Conservation (phyloP, 2,888 invertebrate genomes). For the Serrognathus titanus region DNA sequence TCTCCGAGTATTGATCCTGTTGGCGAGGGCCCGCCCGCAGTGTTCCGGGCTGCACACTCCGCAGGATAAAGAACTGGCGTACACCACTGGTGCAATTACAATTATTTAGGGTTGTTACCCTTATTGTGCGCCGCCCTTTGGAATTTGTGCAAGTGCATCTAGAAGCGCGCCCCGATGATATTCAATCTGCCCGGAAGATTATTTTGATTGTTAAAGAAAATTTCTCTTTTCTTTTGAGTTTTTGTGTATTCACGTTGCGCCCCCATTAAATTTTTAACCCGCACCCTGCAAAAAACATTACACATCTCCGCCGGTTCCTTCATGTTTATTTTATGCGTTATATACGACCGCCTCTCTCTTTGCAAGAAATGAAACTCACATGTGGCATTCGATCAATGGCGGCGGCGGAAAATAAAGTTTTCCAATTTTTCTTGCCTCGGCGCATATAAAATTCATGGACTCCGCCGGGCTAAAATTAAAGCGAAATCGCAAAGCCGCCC, state of each 20-base stretch:
- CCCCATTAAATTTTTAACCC: too few relatives aligned
- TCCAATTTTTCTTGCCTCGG: too few relatives aligned
- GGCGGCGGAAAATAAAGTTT: neutral
- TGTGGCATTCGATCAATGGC: constrained; percentile 10
- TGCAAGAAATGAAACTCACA: constrained; percentile 10
- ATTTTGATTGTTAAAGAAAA: too few relatives aligned
- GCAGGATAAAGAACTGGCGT: constrained; percentile 11
- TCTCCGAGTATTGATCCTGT: constrained; percentile 15
- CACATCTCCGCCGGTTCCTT: too few relatives aligned
- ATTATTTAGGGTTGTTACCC: constrained; percentile 12
- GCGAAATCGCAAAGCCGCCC: too few relatives aligned
- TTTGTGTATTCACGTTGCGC: too few relatives aligned
- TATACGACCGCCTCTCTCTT: constrained; percentile 5
- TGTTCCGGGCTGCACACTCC: constrained; percentile 1
- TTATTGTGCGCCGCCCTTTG: constrained; percentile 4
- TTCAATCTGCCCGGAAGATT: too few relatives aligned
- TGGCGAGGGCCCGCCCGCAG: constrained; percentile 8
- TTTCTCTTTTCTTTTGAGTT: too few relatives aligned
- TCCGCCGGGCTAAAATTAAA: too few relatives aligned
- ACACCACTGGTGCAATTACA: constrained; percentile 13
- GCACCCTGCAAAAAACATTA: too few relatives aligned
- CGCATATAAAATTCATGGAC: too few relatives aligned
- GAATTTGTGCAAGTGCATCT: constrained; percentile 1
- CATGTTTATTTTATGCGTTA: constrained; percentile 14
- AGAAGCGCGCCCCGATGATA: too few relatives aligned